Percentiles rank a stretch among this genome's conserved stretches.
Conservation (phyloP, 2,797 vertebrate species). For the Harpagifer antarcticus region DNA sequence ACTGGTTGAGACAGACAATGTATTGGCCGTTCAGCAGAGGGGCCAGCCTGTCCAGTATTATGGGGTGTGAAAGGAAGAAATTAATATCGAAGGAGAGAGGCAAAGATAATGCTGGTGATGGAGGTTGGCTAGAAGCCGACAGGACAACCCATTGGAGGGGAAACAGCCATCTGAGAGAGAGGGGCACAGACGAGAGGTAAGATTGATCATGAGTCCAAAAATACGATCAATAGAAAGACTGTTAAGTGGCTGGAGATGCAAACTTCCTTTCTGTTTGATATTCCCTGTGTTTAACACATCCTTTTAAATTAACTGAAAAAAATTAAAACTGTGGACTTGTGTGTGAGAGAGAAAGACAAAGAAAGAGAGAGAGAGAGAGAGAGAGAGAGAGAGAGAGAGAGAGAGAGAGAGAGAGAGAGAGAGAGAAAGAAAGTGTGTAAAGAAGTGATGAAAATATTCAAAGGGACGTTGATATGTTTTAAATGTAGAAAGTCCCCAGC, state of each 20-base stretch:
- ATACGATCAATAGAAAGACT: constrained; percentile 56
- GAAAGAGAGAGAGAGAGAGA: no score
- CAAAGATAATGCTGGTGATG: constrained; percentile 72
- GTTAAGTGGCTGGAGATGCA: constrained; percentile 59
- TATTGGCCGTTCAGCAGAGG: constrained; percentile 61
- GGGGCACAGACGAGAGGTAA: constrained; percentile 47
- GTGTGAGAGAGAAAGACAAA: no score
- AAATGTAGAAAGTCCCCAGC: no score
- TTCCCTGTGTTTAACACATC: constrained; percentile 36
- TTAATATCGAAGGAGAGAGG: constrained; percentile 77
- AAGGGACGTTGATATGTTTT: no score
- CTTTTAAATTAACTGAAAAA: constrained; percentile 54
- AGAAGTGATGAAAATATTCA: constrained; percentile 14
- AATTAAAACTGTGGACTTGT: constrained; percentile 20
- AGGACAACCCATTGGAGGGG: constrained; percentile 83
- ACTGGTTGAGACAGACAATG: constrained; percentile 70
- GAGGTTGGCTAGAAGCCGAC: constrained; percentile 78
- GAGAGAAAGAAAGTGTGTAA: background rate
- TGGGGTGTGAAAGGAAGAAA: constrained; percentile 70
- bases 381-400: no score
- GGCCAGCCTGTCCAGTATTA: constrained; percentile 62
- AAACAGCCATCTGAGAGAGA: constrained; percentile 72
- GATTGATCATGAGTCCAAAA: constrained; percentile 69
- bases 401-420: no score
- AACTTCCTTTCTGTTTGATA: constrained; percentile 52